Conservation (phyloP, 2,113 vertebrate species). For the Dasypus novemcinctus region DNA sequence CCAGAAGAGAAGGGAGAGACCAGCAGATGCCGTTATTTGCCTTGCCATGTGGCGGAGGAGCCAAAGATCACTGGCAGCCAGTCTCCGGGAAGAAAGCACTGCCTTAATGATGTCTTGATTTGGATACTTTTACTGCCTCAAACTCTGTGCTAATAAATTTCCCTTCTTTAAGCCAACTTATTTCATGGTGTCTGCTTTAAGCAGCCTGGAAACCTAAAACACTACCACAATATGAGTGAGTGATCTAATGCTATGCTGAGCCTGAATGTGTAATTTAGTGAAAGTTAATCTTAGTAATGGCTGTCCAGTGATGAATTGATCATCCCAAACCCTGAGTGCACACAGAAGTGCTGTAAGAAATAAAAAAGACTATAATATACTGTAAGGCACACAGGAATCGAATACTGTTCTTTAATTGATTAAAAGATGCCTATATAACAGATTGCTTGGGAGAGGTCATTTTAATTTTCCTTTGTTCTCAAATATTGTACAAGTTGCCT, state of each 20-base stretch:
- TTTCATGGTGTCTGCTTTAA: too few relatives aligned
- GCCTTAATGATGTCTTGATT: too few relatives aligned
- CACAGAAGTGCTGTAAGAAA: not conserved
- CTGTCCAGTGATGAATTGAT: not conserved
- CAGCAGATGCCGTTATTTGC: too few relatives aligned
- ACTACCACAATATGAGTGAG: too few relatives aligned
- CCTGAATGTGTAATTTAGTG: accelerated
- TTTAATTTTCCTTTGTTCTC: not conserved
- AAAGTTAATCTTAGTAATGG: accelerated
- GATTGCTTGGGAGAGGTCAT: not conserved
- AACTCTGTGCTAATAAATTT: accelerated
- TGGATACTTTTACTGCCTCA: too few relatives aligned
- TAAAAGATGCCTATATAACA: not conserved
- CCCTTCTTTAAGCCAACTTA: too few relatives aligned
- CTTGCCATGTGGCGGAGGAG: too few relatives aligned
- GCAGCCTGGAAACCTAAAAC: too few relatives aligned
- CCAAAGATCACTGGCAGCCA: too few relatives aligned
- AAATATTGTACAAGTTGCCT: not conserved
- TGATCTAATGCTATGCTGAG: accelerated
- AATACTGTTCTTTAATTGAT: not conserved
- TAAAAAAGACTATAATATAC: not conserved
- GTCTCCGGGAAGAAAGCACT: too few relatives aligned
- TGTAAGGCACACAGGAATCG: not conserved
- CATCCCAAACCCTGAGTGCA: not conserved
- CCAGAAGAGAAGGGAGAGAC: too few relatives aligned